Base-by-base conservation (phyloP, 1,140 invertebrate species). In the Orussus abietinus region DNA sequence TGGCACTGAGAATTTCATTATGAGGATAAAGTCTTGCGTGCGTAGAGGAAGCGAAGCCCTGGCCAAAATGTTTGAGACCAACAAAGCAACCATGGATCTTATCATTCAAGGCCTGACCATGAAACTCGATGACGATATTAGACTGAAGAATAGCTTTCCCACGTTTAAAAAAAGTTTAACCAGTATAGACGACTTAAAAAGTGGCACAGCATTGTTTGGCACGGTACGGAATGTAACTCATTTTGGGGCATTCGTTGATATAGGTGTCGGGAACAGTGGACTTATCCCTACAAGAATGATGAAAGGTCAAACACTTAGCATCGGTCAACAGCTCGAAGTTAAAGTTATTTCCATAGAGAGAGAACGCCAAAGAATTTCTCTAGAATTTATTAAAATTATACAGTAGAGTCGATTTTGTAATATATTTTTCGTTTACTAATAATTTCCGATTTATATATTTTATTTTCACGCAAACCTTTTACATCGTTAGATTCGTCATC, bases 231-330 rank as follows among this genome's bases (percentile, higher is more conserved):
- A 96, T 66, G 82, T 90, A 0, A 91, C 90, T 0, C 82, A 88
- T 48, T 96, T 96, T 68, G 92, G 92, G 10, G 81, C 84, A 26
- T 96, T 96, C 69, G 85, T 95, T 3, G 92, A 96, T 63, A 81
- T 92, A 46, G 92, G 92, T 0, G 82, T 94, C 0, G 85, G 80
- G 3, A 77, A 62, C 28, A 77, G 85, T 68, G 91, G 85, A 0
- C 74, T 96, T 12, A 80, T 94, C 29, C 90, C 90, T 47, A 69
- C 62, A 0, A 83, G 74, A 32, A 77, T 82, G 38, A 69, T 85
- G 62, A 76, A 74, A 1, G 76, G 77, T n/a, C 55, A 70, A 9
- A 71, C 58, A 1, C 61, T 90, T 0, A 76, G 79, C 49, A 63
- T 92, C 18, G 88, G 88, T 0, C 83, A 92, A 58, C 68, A 77